Conservation (phyloP, 2,797 vertebrate species). For the Phalloptychus januarius region DNA sequence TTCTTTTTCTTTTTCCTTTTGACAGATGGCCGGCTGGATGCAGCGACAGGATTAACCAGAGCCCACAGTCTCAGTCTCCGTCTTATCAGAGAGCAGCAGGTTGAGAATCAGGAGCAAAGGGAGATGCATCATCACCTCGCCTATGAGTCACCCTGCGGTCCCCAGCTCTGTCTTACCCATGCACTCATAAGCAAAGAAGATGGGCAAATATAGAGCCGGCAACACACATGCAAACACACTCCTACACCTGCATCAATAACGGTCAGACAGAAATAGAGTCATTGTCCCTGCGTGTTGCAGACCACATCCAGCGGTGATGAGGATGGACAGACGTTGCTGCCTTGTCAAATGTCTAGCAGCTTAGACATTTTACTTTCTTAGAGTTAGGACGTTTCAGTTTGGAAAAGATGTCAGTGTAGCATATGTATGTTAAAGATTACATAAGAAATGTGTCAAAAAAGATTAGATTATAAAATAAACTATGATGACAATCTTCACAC, state of each 20-base stretch:
- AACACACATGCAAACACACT: slow-evolving; percentile 17
- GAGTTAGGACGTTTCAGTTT: slow-evolving; percentile 3
- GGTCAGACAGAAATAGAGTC: slow-evolving; percentile 40
- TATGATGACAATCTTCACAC: not conserved
- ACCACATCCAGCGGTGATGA: slow-evolving; percentile 13
- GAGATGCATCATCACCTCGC: slow-evolving; percentile 45
- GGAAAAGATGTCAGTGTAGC: not conserved
- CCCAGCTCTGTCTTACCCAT: slow-evolving; percentile 38
- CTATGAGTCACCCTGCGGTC: slow-evolving; percentile 57
- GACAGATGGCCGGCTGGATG: slow-evolving; percentile 42
- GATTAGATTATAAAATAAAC: not conserved
- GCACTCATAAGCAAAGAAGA: slow-evolving; percentile 10
- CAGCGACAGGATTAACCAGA: slow-evolving; percentile 53
- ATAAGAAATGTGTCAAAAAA: not conserved
- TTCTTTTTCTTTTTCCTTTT: slow-evolving; percentile 44
- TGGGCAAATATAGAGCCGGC: slow-evolving; percentile 5
- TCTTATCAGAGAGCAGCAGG: slow-evolving; percentile 64
- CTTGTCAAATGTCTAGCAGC: slow-evolving; percentile 32
- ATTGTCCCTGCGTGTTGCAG: slow-evolving; percentile 38
- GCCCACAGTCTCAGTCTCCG: slow-evolving; percentile 37
- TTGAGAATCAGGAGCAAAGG: slow-evolving; percentile 47
- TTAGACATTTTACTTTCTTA: slow-evolving; percentile 23
- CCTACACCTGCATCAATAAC: slow-evolving; percentile 33
- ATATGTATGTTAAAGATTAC: not conserved
- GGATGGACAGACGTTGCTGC: slow-evolving; percentile 33